phyloP scores from a whole-genome alignment of 2,797 vertebrate genomes.

The Gymnothorax javanicus region DNA sequence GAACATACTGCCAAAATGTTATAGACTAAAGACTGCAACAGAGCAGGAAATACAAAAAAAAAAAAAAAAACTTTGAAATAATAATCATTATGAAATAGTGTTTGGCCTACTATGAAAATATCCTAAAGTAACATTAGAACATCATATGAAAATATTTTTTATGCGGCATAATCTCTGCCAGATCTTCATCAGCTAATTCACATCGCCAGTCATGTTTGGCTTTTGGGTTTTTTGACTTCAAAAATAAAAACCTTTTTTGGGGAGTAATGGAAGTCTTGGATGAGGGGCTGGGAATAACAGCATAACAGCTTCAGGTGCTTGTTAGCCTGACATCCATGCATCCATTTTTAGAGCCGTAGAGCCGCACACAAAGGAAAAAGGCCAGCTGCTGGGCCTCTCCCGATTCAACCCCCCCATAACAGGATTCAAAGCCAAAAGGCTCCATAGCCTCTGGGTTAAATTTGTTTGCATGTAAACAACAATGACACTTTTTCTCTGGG shows the following conservation, averaged over 20 bases:
- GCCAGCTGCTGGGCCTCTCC: constrained; percentile 19
- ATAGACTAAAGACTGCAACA: neutral
- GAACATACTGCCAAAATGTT: neutral
- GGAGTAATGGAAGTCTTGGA: neutral
- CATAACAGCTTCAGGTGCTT: neutral
- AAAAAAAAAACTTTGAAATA: neutral
- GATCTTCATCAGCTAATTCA: neutral
- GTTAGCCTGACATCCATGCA: neutral
- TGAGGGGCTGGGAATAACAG: neutral
- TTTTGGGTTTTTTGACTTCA: neutral
- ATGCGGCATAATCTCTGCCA: neutral
- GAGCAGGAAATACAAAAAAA: neutral
- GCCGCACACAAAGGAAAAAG: constrained; percentile 17
- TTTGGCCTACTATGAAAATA: neutral
- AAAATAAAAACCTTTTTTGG: neutral
- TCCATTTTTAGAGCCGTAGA: neutral
- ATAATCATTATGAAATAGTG: neutral
- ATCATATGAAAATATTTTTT: neutral
- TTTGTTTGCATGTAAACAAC: constrained; percentile 54
- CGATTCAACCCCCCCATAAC: neutral
- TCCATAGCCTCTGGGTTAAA: constrained; percentile 36
- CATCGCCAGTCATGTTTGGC: neutral
- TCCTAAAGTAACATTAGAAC: neutral
- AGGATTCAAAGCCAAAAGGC: constrained; percentile 22
- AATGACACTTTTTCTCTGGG: constrained; percentile 40